phyloP scores from a whole-genome alignment of 2,113 vertebrate species.

The Rafetus swinhoei region DNA sequence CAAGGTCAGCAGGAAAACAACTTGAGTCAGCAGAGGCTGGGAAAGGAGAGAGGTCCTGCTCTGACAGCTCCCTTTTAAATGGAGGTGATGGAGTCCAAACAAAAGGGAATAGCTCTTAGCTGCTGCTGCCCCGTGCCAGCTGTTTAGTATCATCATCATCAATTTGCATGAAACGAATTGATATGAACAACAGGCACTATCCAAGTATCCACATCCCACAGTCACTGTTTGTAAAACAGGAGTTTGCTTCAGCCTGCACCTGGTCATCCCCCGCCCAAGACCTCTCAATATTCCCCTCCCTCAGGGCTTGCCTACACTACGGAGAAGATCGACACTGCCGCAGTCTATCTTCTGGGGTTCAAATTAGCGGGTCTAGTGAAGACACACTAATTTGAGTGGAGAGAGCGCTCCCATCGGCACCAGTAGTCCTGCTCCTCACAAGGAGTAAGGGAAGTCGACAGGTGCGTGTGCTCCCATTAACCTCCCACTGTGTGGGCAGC shows the following conservation, averaged over 20 bases:
- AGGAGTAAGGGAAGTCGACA: too few species aligned
- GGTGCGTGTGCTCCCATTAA: too few species aligned
- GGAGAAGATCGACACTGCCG: too few species aligned
- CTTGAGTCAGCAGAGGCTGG: background rate
- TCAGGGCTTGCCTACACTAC: too few species aligned
- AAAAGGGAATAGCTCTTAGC: background rate
- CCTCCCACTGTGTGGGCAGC: too few species aligned
- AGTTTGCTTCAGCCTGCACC: background rate
- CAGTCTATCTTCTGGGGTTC: too few species aligned
- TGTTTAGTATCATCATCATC: background rate
- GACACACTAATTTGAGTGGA: too few species aligned
- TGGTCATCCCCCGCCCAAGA: background rate
- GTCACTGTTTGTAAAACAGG: background rate
- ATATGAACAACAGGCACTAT: background rate
- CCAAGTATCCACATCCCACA: background rate
- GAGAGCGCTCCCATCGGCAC: too few species aligned
- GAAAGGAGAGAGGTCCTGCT: background rate
- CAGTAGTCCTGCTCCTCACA: too few species aligned
- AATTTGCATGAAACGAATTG: background rate
- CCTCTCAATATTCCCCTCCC: background rate
- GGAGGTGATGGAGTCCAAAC: background rate
- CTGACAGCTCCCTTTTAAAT: background rate
- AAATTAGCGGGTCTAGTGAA: too few species aligned
- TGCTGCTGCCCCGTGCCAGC: background rate
- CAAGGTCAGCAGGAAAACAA: background rate